Evolutionary conservation across 2,113 vertebrate species (phyloP).

Genomic region (Chaenocephalus aceratus): DNA sequence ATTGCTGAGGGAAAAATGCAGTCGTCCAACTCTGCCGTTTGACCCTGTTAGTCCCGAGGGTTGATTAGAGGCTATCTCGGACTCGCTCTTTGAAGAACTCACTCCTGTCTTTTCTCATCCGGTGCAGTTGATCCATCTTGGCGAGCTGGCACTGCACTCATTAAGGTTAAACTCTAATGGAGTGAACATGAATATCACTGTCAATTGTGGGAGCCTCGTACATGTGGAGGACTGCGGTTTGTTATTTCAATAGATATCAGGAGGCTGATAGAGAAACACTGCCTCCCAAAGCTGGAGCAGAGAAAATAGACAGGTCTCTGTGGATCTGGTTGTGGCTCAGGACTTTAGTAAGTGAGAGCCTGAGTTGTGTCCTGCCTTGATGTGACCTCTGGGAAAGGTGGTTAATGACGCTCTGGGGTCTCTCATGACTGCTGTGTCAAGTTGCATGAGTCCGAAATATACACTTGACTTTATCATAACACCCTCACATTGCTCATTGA

Average conservation of each 20-base stretch:
- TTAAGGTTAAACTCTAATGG: slow-evolving; percentile 74
- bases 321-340: slow-evolving; percentile 70
- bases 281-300: slow-evolving; percentile 66
- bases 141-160: slow-evolving; percentile 52
- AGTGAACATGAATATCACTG: slow-evolving; percentile 76
- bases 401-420: slow-evolving; percentile 70
- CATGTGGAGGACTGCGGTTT: slow-evolving; percentile 70
- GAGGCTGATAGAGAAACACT: slow-evolving; percentile 71
- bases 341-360: slow-evolving; percentile 60
- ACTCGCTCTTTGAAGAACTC: slow-evolving; percentile 76
- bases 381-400: slow-evolving; percentile 69
- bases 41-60: slow-evolving; percentile 76
- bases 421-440: slow-evolving; percentile 68
- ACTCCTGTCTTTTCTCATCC: slow-evolving; percentile 76
- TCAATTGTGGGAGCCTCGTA: slow-evolving; percentile 70
- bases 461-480: slow-evolving; percentile 67
- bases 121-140: slow-evolving; percentile 74
- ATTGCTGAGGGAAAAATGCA: slow-evolving; percentile 81
- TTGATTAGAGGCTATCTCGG: slow-evolving; percentile 72
- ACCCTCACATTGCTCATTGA: slow-evolving; percentile 57
- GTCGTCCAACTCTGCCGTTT: slow-evolving; percentile 79
- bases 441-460: slow-evolving; percentile 71
- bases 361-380: slow-evolving; percentile 72
- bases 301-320: slow-evolving; percentile 79
- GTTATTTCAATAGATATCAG: slow-evolving; percentile 80